Conservation (phyloP, 2,113 vertebrate species). For the Cervus canadensis region DNA sequence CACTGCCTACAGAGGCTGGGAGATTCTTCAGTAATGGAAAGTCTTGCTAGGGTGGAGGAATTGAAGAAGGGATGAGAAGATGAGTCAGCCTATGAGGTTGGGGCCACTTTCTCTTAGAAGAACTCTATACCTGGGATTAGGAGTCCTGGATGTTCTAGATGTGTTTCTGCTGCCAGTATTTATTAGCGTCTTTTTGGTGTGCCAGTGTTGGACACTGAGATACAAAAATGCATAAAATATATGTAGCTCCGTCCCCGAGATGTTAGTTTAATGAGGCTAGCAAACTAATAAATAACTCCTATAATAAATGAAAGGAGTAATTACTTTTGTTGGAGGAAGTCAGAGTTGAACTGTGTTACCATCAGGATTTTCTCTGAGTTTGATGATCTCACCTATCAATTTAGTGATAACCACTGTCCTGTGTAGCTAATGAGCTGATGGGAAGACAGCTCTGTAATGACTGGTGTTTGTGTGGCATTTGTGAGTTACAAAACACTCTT, state of each 20-base stretch:
- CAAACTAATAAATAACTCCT: slow-evolving; percentile 5
- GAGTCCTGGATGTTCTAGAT: not conserved
- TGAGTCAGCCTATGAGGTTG: not conserved
- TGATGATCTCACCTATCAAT: not conserved
- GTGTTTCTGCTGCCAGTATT: not conserved
- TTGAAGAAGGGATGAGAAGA: not conserved
- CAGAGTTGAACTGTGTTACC: not conserved
- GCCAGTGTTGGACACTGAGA: not conserved
- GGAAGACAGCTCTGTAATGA: slow-evolving; percentile 4
- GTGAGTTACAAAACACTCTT: not conserved
- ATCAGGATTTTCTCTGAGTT: slow-evolving; percentile 29
- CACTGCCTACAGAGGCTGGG: not conserved
- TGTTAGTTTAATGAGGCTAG: slow-evolving; percentile 10
- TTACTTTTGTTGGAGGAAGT: not conserved
- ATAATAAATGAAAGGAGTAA: not conserved
- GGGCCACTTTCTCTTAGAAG: not conserved
- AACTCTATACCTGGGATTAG: not conserved
- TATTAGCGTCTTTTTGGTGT: not conserved
- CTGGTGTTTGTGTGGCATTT: not conserved
- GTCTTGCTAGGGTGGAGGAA: not conserved
- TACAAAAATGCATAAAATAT: not conserved
- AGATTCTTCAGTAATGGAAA: not conserved
- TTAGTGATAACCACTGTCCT: not conserved
- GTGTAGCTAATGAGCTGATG: not conserved
- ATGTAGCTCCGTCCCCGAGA: not conserved